Evolutionary conservation across 2,888 invertebrate genomes (phyloP), one percentile per base, ranked within the genome.

Genomic region (Nematopogon swammerdamellus): DNA sequence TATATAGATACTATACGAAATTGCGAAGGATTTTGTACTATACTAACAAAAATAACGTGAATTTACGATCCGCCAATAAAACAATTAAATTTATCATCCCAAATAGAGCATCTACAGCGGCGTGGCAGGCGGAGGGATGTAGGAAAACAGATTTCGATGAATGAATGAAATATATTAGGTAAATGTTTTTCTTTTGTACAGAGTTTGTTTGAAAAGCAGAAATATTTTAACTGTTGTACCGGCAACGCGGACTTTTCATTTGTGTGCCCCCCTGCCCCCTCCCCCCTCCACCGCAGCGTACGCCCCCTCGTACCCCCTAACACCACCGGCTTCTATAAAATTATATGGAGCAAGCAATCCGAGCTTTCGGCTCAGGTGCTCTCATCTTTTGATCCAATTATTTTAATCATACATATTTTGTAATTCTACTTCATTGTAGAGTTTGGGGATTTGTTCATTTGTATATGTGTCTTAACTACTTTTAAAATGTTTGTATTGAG

Each of bases 261-360:
- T 63, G 57, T 57, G 57, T 56, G 60, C 53, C 57, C 59, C 54
- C 53, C 52, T 56, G 30, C 29, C 4, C 48, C 19, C 17, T 43
- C 16, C 11, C 43, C 17, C 29, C 18, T 19, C 36, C n/a, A 16
- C 19, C 19, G 16, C 46, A 45, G 14, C 25, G 8, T 54, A 16
- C 49, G 58, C 57, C 42, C 19, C 16, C 43, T 11, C 29, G 8
- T 19, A 20, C 14, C 29, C 19, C 20, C 49, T n/a, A 19, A 4
- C 54, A n/a, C 17, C 49, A 58, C 57, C 51, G 25, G 30, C 55
- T 60, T 60, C 63, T 70, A 70, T 69, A 65, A 68, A 67, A 72
- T 72, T 72, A 70, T 68, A 67, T 67, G 65, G 66, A 50, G 49
- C 53, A 49, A 68, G 69, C 68, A 69, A 70, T 70, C 64, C 64